A percentile compares a stretch with the other conserved stretches of the same genome.
Evolutionary conservation across 2,888 invertebrate genomes (phyloP).

Genomic region (Dascillus cervinus): DNA sequence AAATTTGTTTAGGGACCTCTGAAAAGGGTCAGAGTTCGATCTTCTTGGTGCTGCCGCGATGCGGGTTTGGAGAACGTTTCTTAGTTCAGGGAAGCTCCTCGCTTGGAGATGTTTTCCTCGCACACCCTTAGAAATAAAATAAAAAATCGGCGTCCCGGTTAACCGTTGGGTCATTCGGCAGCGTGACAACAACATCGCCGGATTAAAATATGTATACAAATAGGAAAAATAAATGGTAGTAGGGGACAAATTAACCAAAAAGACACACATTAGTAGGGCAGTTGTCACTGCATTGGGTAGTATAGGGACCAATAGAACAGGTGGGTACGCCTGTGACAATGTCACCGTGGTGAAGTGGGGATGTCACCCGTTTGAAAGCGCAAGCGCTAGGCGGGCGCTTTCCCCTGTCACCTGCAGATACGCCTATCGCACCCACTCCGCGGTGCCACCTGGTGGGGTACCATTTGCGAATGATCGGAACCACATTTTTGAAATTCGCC

Average conservation of each 20-base stretch:
- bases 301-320: slow-evolving; percentile 39
- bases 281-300: slow-evolving; percentile 35
- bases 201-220: too few species aligned
- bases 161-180: too few species aligned
- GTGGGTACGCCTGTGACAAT: slow-evolving; percentile 42
- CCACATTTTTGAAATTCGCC: too few species aligned
- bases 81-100: slow-evolving; percentile 18
- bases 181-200: too few species aligned
- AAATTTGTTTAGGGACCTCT: slow-evolving; percentile 18
- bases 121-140: not conserved
- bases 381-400: slow-evolving; percentile 38
- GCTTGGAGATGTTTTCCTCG: not conserved
- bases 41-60: slow-evolving; percentile 19
- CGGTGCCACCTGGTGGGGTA: slow-evolving; percentile 36
- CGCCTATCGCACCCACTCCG: slow-evolving; percentile 38
- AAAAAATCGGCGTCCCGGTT: not conserved
- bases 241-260: slow-evolving; percentile 12
- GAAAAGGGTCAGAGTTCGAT: slow-evolving; percentile 24
- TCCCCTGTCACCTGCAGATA: slow-evolving; percentile 39
- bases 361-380: slow-evolving; percentile 36
- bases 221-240: too few species aligned
- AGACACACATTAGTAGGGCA: slow-evolving; percentile 18
- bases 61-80: slow-evolving; percentile 19
- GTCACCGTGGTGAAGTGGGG: slow-evolving; percentile 39
- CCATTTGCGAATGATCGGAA: not conserved